Base-by-base conservation (phyloP, 1,140 invertebrate genomes). In the Metopolophium dirhodum region DNA sequence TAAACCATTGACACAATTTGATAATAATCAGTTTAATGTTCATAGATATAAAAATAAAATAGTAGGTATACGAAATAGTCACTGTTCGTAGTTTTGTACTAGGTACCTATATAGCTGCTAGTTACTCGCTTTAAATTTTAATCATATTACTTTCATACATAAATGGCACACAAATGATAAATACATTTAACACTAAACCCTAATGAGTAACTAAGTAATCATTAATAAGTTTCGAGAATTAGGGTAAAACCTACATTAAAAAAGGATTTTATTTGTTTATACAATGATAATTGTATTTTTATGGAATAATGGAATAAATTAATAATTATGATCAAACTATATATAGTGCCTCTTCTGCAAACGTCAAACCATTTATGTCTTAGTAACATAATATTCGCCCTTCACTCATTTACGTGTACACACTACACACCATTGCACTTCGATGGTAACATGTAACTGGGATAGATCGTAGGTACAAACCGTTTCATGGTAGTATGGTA, bases 401-500 rank as follows among this genome's bases (percentile, higher is more conserved):
- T 92, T 92, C 68, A 83, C 91, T 92, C 35, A 14, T 22, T 8
- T 61, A 23, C 23, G 37, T 26, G 37, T 37, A 49, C 30, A 47
- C n/a, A 49, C 41, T 49, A 90, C 90, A 49, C 35, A 49, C 41
- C 83, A n/a, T 86, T 54, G 26, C 57, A 41, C 26, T 51, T 82
- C 49, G 49, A 37, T 45, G 68, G 83, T 54, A 41, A 85, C 83
- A 92, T 85, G 91, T 92, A 92, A 92, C 91, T 85, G 23, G 77
- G 91, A 92, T 91, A 83, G 22, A 82, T 54, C 68, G 68, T 41
- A 41, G 41, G 41, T 77, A 91, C 90, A 92, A 91, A 82, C 83
- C 47, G 35, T 92, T 92, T 85, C 91, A 41, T 77, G 37, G 61
- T 77, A 77, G 61, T 45, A 45, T 41, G 37, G 89, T 77, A 91